These are phyloP conservation scores for Plutomurus gul DNA, from an alignment of 1,140 invertebrate genomes.

Conservation along the genomic window DNA sequence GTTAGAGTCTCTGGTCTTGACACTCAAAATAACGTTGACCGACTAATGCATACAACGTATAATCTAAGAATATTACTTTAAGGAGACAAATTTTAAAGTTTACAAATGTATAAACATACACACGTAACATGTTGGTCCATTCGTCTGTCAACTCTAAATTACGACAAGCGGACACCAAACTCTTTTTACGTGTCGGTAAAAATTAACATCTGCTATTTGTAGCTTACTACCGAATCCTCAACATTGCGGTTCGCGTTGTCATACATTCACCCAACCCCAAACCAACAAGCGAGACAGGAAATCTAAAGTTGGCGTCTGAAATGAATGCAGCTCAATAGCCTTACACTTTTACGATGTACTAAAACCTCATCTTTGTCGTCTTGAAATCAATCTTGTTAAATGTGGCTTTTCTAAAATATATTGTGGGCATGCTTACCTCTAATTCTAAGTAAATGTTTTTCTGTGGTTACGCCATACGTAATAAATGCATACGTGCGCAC, in stretches of 20 bases:
- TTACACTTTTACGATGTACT: background rate
- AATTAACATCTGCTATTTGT: background rate
- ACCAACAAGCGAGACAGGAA: background rate
- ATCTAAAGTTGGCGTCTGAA: background rate
- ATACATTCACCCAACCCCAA: background rate
- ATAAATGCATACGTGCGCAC: too few relatives aligned
- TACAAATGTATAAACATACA: too few relatives aligned
- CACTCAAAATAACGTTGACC: too few relatives aligned
- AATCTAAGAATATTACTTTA: too few relatives aligned
- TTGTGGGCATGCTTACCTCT: background rate
- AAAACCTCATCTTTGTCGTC: background rate
- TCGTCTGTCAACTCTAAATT: background rate
- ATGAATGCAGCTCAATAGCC: background rate
- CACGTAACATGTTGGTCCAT: background rate
- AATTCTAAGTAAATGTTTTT: background rate
- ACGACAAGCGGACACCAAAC: background rate
- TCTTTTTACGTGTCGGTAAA: slow-evolving; percentile 3
- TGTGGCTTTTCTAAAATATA: background rate
- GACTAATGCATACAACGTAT: too few relatives aligned
- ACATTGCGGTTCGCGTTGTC: background rate
- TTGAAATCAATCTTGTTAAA: slow-evolving; percentile 15
- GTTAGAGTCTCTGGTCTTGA: too few relatives aligned
- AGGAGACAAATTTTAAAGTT: too few relatives aligned
- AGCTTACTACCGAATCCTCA: too few relatives aligned
- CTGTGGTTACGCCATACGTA: too few relatives aligned